Evolutionary conservation across 2,113 vertebrate species (phyloP), one percentile per base, ranked within the genome.

Genomic region (Toxostoma redivivum): DNA sequence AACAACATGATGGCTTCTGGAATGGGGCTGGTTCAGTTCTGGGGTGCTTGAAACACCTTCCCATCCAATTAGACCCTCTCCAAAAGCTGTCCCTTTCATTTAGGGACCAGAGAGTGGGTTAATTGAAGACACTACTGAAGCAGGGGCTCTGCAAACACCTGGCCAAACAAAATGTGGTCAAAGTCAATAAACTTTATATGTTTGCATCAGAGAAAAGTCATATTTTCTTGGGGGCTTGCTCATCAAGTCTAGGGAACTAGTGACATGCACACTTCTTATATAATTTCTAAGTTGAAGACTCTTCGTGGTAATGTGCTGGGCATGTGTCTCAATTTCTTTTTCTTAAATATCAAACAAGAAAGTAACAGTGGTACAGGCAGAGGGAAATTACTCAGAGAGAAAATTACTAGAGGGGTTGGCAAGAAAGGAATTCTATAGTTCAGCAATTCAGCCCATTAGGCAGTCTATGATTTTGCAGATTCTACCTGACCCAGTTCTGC

Each of bases 301-400:
- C 14, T 35, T 80, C 2, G 3, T 1, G 1, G 7, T 21, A 58
- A 58, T 14, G 10, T 62, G 50, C 13, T 2, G 8, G 47, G 10
- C 30, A 62, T 31, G 65, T 1, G 4, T 37, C 37, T 83, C 22
- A 72, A 69, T 77, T 70, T 31, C 12, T 48, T 23, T 6, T 15
- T 10, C 42, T 45, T 64, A 73, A 51, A 61, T 44, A 80, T 51
- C n/a, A 73, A 70, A 62, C 14, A 28, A 65, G 64, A 86, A 92
- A 35, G 23, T 45, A 58, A 4, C 12, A 56, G 7, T 51, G 11
- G 35, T 40, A 18, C 33, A 81, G 42, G 25, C 25, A 70, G 35
- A 74, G 23, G 9, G 25, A 35, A 74, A 44, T 74, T 86, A 64
- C 44, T 62, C 35, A 54, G 15, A 71, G 60, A 85, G 37, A 65